Evolutionary conservation across 2,797 vertebrate species (phyloP), one percentile per base, ranked within the genome.

Genomic region (Coreius guichenoti): DNA sequence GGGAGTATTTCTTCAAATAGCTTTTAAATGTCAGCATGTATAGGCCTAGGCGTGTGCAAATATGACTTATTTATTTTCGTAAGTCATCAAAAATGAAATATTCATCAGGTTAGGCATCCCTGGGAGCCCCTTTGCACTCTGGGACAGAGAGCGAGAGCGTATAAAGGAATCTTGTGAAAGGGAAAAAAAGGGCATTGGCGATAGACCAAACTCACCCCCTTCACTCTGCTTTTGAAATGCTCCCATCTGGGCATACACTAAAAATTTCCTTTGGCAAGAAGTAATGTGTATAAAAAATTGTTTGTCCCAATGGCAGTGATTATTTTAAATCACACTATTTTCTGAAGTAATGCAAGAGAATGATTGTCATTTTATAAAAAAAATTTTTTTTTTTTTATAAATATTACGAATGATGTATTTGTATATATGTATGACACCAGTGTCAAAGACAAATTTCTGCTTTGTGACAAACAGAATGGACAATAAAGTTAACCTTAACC

Each of bases 1-100:
- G 88, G 85, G 85, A 92, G 92, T 89, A 92, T 93, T 92, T 92
- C 77, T 87, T 87, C 17, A 88, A 91, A 88, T 90, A 89, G 87
- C 87, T 69, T 19, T 58, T 83, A 93, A 94, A 94, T 94, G 93
- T 93, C 92, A 94, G 89, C 81, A 58, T 43, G 9, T 87, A 79
- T 85, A 65, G 88, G 88, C 88, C 39, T 63, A 84, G 74, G 87
- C 90, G 82, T 90, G 90, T 92, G 89, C 79, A 69, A 90, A 91
- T 93, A 92, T 92, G 87, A 92, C 87, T 93, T 93, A 92, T 93
- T 94, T 92, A 94, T 93, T 93, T 92, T 91, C 90, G 88, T 79
- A 91, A 93, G 88, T 92, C 90, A 87, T 91, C 1, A 69, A 79
- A 85, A 43, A 89, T 94, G 89, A 93, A 94, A 93, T 93, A 94